Evolutionary conservation across 2,888 invertebrate genomes (phyloP).

Genomic region (Parochlus steinenii): DNA sequence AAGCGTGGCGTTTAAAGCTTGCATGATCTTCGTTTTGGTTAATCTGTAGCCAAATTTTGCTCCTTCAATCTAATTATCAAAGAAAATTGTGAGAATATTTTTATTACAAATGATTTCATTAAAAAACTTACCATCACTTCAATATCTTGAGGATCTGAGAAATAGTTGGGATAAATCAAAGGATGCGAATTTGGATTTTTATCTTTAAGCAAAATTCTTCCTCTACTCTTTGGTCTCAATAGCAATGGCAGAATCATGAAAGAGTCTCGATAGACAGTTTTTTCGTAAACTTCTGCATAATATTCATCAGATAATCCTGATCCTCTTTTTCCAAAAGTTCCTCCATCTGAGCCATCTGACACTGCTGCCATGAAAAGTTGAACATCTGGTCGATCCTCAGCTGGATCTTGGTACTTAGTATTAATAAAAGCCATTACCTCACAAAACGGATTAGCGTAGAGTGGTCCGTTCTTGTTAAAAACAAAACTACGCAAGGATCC

Average conservation of each 20-base stretch:
- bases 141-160: constrained; percentile 51
- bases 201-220: constrained; percentile 47
- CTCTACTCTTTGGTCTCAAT: constrained; percentile 56
- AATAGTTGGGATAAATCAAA: constrained; percentile 78
- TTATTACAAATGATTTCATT: neutral
- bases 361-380: constrained; percentile 60
- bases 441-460: constrained; percentile 60
- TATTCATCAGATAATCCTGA: constrained; percentile 48
- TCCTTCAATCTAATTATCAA: constrained; percentile 45
- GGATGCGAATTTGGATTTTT: constrained; percentile 56
- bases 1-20: constrained; percentile 40
- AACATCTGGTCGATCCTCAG: constrained; percentile 60
- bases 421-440: constrained; percentile 67
- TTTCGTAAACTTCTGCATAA: constrained; percentile 52
- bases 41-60: constrained; percentile 48
- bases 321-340: constrained; percentile 50
- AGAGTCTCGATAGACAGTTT: constrained; percentile 48
- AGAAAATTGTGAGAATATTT: neutral
- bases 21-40: constrained; percentile 41
- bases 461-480: constrained; percentile 40
- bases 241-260: constrained; percentile 51
- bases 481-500: constrained; percentile 46
- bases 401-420: constrained; percentile 49
- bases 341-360: constrained; percentile 63
- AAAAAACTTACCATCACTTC: constrained; percentile 44